phyloP scores from a whole-genome alignment of 2,888 invertebrate genomes.

The Molanna angustata region DNA sequence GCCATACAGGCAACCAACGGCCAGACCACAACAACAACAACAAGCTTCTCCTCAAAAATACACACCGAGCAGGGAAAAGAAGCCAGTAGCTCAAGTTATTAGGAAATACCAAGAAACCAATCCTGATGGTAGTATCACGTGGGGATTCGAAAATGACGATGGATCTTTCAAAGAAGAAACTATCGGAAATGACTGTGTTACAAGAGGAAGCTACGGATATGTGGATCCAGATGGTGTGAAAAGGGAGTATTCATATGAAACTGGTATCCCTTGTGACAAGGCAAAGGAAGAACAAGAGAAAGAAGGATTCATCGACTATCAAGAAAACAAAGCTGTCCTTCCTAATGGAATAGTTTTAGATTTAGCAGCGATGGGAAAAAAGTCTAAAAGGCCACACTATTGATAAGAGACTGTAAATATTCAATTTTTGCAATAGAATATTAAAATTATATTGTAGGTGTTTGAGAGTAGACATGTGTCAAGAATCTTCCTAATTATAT shows the following conservation, averaged over 20 bases:
- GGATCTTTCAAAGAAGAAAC: constrained; percentile 84
- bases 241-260: constrained; percentile 79
- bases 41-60: constrained; percentile 46
- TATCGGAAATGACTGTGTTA: constrained; percentile 74
- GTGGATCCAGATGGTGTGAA: constrained; percentile 79
- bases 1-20: constrained; percentile 38
- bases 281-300: constrained; percentile 52
- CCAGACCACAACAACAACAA: constrained; percentile 37
- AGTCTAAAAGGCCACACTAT: constrained; percentile 65
- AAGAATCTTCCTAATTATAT: too few relatives aligned
- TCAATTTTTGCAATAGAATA: too few relatives aligned
- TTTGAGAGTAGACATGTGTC: too few relatives aligned
- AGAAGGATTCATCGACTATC: constrained; percentile 69
- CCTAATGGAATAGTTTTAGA: constrained; percentile 72
- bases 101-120: constrained; percentile 76
- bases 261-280: constrained; percentile 71
- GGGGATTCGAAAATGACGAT: constrained; percentile 88
- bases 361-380: constrained; percentile 68
- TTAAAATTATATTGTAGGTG: too few relatives aligned
- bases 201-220: constrained; percentile 79
- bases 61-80: constrained; percentile 53
- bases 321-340: constrained; percentile 68
- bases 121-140: constrained; percentile 76
- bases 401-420: too few relatives aligned
- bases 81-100: constrained; percentile 69